Percentiles rank a stretch among this genome's conserved stretches.
Evolutionary conservation across 2,113 vertebrate species (phyloP).

Genomic region (Aspidoscelis tigris): DNA sequence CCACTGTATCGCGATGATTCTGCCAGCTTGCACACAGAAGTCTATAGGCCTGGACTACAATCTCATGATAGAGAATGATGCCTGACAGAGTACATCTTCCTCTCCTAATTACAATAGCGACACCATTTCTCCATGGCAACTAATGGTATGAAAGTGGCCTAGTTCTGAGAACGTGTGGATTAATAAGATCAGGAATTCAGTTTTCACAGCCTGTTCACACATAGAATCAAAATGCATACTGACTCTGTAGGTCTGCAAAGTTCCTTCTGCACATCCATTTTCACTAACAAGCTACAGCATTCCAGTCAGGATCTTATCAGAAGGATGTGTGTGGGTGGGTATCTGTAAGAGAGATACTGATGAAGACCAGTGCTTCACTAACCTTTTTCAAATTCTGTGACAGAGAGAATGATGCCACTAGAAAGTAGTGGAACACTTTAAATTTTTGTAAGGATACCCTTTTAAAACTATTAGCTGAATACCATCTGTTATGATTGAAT

Average conservation of each 20-base stretch:
- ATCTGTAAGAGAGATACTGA: neutral
- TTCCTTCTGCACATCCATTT: neutral
- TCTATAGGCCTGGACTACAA: neutral
- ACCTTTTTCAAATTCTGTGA: neutral
- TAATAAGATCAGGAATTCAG: neutral
- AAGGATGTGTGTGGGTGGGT: neutral
- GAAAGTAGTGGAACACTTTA: neutral
- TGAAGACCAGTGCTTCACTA: neutral
- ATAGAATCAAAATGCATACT: neutral
- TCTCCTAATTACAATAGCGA: neutral
- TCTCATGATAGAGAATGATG: too few relatives aligned
- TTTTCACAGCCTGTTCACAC: neutral
- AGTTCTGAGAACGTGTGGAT: neutral
- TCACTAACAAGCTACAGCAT: neutral
- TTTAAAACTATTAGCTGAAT: neutral
- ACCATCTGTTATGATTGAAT: neutral
- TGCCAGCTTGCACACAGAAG: neutral
- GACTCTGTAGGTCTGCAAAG: neutral
- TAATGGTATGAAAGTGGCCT: neutral
- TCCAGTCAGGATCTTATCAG: neutral
- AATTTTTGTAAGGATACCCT: neutral
- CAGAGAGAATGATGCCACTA: neutral
- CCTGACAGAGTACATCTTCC: neutral
- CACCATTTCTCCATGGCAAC: neutral
- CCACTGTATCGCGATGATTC: too few relatives aligned